phyloP scores from a whole-genome alignment of 2,797 vertebrate species.

The Danionella dracula region DNA sequence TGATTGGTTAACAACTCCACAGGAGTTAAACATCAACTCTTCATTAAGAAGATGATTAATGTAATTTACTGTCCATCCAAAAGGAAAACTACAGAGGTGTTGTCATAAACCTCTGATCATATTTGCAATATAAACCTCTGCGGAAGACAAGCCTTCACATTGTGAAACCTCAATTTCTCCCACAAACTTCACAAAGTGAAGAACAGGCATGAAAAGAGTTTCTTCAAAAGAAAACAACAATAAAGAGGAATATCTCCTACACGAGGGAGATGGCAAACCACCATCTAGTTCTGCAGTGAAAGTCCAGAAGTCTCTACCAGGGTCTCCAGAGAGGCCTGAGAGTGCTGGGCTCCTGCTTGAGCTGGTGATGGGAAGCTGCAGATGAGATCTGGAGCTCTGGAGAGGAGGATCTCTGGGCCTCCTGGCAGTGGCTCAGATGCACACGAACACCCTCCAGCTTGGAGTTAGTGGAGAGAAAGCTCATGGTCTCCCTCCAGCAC shows the following conservation, averaged over 20 bases:
- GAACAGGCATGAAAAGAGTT: neutral
- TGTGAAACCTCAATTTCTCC: neutral
- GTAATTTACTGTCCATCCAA: neutral
- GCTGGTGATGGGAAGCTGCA: constrained; percentile 34
- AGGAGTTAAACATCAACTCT: constrained; percentile 31
- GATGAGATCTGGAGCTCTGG: constrained; percentile 19
- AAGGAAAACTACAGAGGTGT: constrained; percentile 7
- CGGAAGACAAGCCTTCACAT: neutral
- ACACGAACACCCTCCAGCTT: constrained; percentile 47
- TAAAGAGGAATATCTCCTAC: constrained; percentile 7
- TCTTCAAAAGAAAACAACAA: neutral
- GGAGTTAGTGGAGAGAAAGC: constrained; percentile 63
- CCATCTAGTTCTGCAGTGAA: constrained; percentile 37
- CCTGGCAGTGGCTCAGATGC: constrained; percentile 33
- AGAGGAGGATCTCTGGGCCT: constrained; percentile 20
- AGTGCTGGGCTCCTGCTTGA: constrained; percentile 41
- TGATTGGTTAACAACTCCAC: constrained; percentile 27
- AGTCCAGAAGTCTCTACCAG: constrained; percentile 49
- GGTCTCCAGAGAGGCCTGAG: constrained; percentile 53
- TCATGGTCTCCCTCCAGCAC: constrained; percentile 64
- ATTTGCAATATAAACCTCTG: neutral
- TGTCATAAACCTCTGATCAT: neutral
- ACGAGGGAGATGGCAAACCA: constrained; percentile 15
- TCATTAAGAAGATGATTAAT: constrained; percentile 28
- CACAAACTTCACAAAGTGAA: neutral